A percentile compares a stretch with the other conserved stretches of the same genome.
Evolutionary conservation across 2,797 vertebrate genomes (phyloP).

Genomic region (Lepus oiostolus): DNA sequence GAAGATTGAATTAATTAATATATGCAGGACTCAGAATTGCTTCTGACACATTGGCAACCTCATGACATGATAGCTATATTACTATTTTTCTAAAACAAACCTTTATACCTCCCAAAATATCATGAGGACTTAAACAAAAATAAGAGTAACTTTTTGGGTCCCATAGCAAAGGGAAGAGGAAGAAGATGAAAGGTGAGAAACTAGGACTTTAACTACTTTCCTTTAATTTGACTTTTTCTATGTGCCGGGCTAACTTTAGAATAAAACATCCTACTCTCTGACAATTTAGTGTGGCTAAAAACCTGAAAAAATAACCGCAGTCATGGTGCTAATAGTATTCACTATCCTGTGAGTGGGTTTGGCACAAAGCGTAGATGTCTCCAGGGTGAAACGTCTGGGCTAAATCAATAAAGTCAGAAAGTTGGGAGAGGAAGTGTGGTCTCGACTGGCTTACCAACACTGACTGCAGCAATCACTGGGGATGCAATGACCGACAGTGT

Average conservation of each 20-base stretch:
- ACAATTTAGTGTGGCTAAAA: conserved; percentile 28
- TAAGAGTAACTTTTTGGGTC: conserved; percentile 51
- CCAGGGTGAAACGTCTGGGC: not conserved
- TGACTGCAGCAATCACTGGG: conserved; percentile 98
- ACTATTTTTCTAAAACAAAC: conserved; percentile 66
- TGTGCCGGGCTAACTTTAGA: not conserved
- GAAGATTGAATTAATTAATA: conserved; percentile 43
- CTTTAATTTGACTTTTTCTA: conserved; percentile 41
- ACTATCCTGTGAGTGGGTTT: not conserved
- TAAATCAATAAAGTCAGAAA: conserved; percentile 11
- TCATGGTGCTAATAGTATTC: not conserved
- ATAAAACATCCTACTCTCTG: not conserved
- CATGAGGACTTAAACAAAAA: conserved; percentile 60
- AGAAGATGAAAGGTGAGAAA: conserved; percentile 49
- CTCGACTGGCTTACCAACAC: conserved; percentile 93
- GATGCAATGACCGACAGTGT: conserved; percentile 97
- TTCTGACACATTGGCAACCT: conserved; percentile 4
- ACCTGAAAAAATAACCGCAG: conserved; percentile 25
- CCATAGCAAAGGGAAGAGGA: not conserved
- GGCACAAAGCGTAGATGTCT: not conserved
- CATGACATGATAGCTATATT: conserved; percentile 43
- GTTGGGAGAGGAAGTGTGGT: not conserved
- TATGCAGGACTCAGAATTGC: conserved; percentile 8
- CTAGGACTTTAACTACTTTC: conserved; percentile 31
- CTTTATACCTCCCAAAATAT: conserved; percentile 53